phyloP scores from a whole-genome alignment of 2,888 invertebrate species.

The Lypha dubia region DNA sequence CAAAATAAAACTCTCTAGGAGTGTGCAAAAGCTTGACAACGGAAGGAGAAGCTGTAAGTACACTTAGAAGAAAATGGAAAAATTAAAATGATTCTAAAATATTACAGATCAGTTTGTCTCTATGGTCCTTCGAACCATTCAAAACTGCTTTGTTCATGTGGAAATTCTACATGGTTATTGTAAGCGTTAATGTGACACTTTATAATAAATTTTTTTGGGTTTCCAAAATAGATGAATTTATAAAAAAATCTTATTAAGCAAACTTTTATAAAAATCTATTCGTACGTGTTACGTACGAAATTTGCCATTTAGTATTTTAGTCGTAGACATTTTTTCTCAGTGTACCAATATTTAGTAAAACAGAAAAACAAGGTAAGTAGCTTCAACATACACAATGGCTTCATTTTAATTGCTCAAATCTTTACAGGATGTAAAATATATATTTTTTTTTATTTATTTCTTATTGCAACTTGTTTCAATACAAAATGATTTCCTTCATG shows the following conservation, averaged over 20 bases:
- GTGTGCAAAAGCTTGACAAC: not conserved
- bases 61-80: not conserved
- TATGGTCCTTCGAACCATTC: no score
- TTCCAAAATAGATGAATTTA: no score
- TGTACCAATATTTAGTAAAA: not conserved
- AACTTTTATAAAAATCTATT: no score
- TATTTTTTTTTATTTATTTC: constrained; percentile 15
- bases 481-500: not conserved
- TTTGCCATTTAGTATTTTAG: no score
- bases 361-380: not conserved
- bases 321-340: no score
- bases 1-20: constrained; percentile 10
- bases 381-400: not conserved
- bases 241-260: no score
- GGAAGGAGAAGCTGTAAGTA: not conserved
- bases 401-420: constrained; percentile 27
- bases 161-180: no score
- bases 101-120: no score
- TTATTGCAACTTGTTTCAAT: not conserved
- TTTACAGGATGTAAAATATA: constrained; percentile 2
- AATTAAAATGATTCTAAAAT: not conserved
- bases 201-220: no score
- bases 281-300: no score
- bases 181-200: no score
- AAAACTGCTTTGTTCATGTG: no score